Conservation (phyloP, 2,797 vertebrate genomes). For the Acipenser transmontanus region DNA sequence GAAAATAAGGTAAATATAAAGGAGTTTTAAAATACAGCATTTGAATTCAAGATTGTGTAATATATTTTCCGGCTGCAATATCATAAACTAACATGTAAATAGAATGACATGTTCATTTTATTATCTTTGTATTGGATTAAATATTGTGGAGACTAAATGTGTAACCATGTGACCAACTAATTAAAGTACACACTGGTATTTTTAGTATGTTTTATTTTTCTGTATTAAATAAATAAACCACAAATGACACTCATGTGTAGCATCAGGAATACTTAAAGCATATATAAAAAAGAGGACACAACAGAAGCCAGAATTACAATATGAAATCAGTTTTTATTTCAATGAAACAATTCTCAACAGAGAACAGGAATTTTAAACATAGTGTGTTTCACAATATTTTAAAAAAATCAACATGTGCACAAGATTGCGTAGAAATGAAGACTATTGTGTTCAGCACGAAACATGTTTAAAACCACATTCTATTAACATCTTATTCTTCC, state of each 20-base stretch:
- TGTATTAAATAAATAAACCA: no score
- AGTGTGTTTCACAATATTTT: conserved; percentile 73
- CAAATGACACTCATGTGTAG: no score
- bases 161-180: conserved; percentile 5
- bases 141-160: conserved; percentile 34
- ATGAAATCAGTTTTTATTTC: conserved; percentile 61
- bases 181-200: no score
- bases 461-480: conserved; percentile 49
- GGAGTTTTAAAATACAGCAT: conserved; percentile 21
- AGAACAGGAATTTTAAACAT: conserved; percentile 73
- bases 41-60: conserved; percentile 54
- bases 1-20: no score
- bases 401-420: conserved; percentile 66
- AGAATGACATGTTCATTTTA: conserved; percentile 38
- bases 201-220: no score
- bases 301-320: not conserved
- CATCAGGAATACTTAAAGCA: no score
- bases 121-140: conserved; percentile 50
- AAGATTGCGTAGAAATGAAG: conserved; percentile 64
- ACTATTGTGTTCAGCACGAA: conserved; percentile 50
- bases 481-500: conserved; percentile 31
- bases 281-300: not conserved
- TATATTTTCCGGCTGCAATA: conserved; percentile 54
- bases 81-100: conserved; percentile 44
- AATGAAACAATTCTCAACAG: conserved; percentile 85